Percentiles rank a stretch among this genome's conserved stretches.
Evolutionary conservation across 2,113 vertebrate species (phyloP).

Genomic region (Herpetotheres cachinnans): DNA sequence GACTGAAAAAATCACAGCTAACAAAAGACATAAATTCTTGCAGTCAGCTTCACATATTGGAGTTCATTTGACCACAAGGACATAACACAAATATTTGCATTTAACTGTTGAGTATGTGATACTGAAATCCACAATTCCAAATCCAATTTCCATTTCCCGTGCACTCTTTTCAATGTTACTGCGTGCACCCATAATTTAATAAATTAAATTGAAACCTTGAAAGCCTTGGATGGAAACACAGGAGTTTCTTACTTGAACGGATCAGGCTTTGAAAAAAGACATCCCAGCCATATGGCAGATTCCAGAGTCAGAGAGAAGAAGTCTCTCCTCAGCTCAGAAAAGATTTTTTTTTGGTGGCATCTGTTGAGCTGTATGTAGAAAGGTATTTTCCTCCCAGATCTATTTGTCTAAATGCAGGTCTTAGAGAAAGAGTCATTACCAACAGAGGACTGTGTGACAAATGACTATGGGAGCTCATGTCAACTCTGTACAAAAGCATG

Average conservation of each 20-base stretch:
- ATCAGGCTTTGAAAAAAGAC: neutral
- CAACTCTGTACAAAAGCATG: neutral
- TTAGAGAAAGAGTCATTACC: neutral
- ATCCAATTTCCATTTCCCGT: neutral
- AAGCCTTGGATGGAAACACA: neutral
- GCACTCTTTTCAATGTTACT: neutral
- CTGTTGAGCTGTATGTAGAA: neutral
- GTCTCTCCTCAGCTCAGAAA: neutral
- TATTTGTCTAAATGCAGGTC: neutral
- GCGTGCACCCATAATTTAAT: neutral
- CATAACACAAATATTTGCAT: neutral
- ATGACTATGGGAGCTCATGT: neutral
- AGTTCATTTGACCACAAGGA: neutral
- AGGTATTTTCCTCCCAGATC: neutral
- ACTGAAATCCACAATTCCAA: neutral
- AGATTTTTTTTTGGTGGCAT: neutral
- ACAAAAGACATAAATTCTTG: neutral
- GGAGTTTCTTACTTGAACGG: neutral
- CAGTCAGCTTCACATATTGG: neutral
- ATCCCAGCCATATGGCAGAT: neutral
- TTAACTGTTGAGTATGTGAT: neutral
- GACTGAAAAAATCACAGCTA: neutral
- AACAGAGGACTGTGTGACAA: slow-evolving; percentile 13
- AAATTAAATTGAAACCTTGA: neutral
- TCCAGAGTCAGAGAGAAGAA: neutral